A percentile compares a stretch with the other conserved stretches of the same genome.
Conservation (phyloP, 2,797 vertebrate genomes). For the Erithacus rubecula region DNA sequence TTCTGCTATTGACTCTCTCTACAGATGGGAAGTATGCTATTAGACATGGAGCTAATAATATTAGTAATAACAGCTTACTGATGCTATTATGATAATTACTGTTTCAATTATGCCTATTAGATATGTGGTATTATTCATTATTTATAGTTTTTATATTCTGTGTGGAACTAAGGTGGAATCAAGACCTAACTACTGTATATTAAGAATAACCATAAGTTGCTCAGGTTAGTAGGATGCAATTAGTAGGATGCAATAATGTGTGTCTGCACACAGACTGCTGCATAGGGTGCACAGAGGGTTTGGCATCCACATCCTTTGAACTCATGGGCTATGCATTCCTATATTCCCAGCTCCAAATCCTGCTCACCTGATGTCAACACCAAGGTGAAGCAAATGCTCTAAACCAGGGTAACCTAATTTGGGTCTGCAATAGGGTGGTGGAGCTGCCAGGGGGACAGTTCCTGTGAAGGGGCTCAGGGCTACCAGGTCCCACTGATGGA, state of each 20-base stretch:
- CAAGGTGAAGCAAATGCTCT: background rate
- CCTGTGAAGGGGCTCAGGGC: rapidly evolving
- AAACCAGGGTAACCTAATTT: background rate
- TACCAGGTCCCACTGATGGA: background rate
- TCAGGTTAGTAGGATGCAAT: background rate
- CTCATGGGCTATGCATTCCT: background rate
- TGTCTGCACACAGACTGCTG: background rate
- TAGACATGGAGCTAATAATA: background rate
- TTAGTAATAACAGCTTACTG: background rate
- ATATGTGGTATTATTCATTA: background rate
- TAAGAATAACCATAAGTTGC: background rate
- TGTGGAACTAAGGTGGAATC: background rate
- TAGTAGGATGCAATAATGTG: background rate
- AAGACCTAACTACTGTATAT: background rate
- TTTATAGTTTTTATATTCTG: background rate
- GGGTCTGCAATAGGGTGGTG: background rate
- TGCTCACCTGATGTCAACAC: background rate
- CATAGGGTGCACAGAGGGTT: background rate
- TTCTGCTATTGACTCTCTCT: background rate
- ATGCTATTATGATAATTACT: constrained; percentile 19
- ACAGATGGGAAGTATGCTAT: background rate
- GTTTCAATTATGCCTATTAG: constrained; percentile 18
- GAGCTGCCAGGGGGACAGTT: background rate
- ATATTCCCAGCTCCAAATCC: background rate
- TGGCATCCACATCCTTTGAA: background rate